phyloP scores from a whole-genome alignment of 2,888 invertebrate species.

The Artemia sp. region DNA sequence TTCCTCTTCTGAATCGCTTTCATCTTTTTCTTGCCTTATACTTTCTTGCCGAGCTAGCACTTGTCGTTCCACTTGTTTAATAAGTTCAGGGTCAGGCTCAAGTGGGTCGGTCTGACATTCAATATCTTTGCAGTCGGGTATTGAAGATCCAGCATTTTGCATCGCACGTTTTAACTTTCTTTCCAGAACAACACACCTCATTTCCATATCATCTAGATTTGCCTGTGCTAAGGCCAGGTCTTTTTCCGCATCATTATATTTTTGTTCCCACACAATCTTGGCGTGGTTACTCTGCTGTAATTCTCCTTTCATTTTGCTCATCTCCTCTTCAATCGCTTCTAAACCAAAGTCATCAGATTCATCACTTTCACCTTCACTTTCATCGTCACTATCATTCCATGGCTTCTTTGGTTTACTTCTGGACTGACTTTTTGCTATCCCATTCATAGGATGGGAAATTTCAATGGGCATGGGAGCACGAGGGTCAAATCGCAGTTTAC shows the following conservation, averaged over 20 bases:
- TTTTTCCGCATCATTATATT: slow-evolving; percentile 55
- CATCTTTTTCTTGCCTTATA: slow-evolving; percentile 31
- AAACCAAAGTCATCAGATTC: slow-evolving; percentile 20
- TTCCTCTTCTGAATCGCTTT: slow-evolving; percentile 25
- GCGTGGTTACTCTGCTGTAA: slow-evolving; percentile 37
- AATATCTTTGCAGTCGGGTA: slow-evolving; percentile 26
- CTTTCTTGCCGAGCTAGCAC: slow-evolving; percentile 5
- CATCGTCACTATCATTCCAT: slow-evolving; percentile 10
- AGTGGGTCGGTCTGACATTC: slow-evolving; percentile 23
- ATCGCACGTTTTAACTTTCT: slow-evolving; percentile 52
- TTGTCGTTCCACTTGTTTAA: slow-evolving; percentile 10
- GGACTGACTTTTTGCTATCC: slow-evolving; percentile 7
- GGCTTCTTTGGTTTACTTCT: slow-evolving; percentile 15
- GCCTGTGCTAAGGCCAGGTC: slow-evolving; percentile 39
- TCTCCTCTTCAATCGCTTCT: slow-evolving; percentile 28
- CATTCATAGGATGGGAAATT: background rate
- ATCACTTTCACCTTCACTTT: slow-evolving; percentile 18
- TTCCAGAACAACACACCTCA: slow-evolving; percentile 56
- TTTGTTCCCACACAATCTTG: slow-evolving; percentile 60
- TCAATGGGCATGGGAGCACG: slow-evolving; percentile 2
- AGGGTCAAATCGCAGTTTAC: slow-evolving; percentile 30
- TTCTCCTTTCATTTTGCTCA: slow-evolving; percentile 26
- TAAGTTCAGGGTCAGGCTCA: background rate
- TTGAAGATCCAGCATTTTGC: slow-evolving; percentile 28
- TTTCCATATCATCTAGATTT: slow-evolving; percentile 52